Conservation (phyloP, 2,113 vertebrate genomes). For the Clarias gariepinus region DNA sequence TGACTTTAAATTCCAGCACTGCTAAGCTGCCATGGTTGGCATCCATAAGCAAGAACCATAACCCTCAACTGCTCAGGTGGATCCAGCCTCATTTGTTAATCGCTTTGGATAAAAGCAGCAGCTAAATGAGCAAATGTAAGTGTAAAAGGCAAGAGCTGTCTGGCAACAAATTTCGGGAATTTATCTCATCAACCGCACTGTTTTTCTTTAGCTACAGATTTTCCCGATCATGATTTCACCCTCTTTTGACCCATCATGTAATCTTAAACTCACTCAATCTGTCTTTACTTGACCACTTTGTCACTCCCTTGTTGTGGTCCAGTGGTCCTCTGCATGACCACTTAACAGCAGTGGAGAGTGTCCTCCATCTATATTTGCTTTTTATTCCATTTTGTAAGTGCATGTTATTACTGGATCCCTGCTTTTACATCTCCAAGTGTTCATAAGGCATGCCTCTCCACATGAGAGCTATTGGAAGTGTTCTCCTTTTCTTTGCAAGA, state of each 20-base stretch:
- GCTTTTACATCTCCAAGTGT: constrained; percentile 60
- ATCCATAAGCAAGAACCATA: neutral
- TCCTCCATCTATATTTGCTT: constrained; percentile 55
- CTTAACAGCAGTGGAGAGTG: constrained; percentile 43
- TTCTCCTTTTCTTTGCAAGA: constrained; percentile 69
- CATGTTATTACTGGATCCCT: constrained; percentile 55
- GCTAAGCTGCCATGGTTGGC: neutral
- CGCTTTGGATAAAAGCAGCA: neutral
- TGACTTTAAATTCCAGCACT: constrained; percentile 1
- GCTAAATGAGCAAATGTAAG: neutral
- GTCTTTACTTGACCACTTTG: constrained; percentile 44
- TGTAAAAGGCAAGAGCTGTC: constrained; percentile 6
- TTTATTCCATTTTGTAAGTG: constrained; percentile 58
- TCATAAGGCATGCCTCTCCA: constrained; percentile 65
- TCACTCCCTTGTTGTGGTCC: constrained; percentile 31
- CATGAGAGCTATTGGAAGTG: constrained; percentile 60
- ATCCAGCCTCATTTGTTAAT: neutral
- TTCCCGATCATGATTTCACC: neutral
- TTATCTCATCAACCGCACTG: neutral
- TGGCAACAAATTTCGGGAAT: neutral
- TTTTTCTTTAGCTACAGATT: neutral
- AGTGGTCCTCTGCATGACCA: constrained; percentile 35
- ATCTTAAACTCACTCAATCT: constrained; percentile 24
- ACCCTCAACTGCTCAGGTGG: neutral
- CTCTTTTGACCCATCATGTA: constrained; percentile 2